Evolutionary conservation across 2,888 invertebrate genomes (phyloP).

Genomic region (Pemphredon lugubris): DNA sequence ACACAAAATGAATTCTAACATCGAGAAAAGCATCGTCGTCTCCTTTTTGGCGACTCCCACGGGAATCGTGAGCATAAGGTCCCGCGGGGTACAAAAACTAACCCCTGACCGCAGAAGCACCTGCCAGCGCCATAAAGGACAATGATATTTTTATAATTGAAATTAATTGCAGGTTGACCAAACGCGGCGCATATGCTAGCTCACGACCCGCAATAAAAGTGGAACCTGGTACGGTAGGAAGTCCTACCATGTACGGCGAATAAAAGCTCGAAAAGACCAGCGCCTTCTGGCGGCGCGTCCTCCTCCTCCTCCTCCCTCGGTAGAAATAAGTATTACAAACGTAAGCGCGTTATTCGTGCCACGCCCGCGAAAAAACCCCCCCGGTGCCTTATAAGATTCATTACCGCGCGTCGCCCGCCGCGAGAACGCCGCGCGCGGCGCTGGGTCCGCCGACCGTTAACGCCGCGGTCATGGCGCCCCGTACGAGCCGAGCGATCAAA

Average conservation of each 20-base stretch:
- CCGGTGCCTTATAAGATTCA: too few relatives aligned
- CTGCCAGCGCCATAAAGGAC: constrained; percentile 78
- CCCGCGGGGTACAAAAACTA: constrained; percentile 64
- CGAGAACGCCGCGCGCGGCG: too few relatives aligned
- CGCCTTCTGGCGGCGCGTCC: not conserved
- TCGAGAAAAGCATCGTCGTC: not conserved
- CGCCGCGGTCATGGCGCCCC: too few relatives aligned
- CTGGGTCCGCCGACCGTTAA: too few relatives aligned
- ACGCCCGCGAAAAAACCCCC: not conserved
- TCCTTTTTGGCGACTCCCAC: too few relatives aligned
- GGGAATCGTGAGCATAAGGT: not conserved
- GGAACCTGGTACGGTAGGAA: constrained; percentile 20
- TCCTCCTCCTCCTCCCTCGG: too few relatives aligned
- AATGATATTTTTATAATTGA: constrained; percentile 81
- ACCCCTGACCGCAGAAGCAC: constrained; percentile 78
- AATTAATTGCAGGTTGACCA: constrained; percentile 76
- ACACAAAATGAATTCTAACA: too few relatives aligned
- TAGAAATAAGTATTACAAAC: not conserved
- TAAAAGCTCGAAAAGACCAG: constrained; percentile 30
- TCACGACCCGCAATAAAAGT: constrained; percentile 60
- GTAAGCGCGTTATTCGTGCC: not conserved
- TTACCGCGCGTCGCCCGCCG: too few relatives aligned
- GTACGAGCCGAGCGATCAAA: constrained; percentile 37
- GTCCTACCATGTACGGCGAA: constrained; percentile 36
- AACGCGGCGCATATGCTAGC: constrained; percentile 57